Conservation (phyloP, 2,888 invertebrate species). For the Drosophila cognata region DNA sequence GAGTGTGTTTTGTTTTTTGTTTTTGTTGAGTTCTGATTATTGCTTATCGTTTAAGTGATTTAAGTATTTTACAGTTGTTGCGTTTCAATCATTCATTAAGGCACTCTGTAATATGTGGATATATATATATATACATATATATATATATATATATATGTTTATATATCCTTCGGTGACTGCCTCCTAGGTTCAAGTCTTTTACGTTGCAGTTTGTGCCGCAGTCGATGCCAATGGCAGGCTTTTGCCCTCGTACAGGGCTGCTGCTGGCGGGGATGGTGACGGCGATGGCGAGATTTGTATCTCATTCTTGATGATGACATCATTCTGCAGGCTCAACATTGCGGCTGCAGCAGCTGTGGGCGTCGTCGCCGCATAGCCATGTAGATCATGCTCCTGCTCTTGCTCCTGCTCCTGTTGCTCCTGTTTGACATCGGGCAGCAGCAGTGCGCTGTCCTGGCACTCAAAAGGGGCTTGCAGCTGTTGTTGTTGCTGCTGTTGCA, state of each 20-base stretch:
- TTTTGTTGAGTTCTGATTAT: constrained; percentile 29
- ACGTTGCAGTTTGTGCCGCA: constrained; percentile 75
- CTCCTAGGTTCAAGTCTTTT: constrained; percentile 60
- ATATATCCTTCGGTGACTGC: constrained; percentile 8
- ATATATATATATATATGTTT: not conserved
- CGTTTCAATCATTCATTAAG: constrained; percentile 36
- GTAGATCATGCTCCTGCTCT: constrained; percentile 24
- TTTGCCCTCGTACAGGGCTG: constrained; percentile 56
- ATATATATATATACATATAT: not conserved
- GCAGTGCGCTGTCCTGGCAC: constrained; percentile 47
- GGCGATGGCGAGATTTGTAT: constrained; percentile 83
- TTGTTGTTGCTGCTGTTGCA: constrained; percentile 45
- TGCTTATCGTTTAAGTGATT: constrained; percentile 39
- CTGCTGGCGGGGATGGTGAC: constrained; percentile 65
- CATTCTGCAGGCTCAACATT: constrained; percentile 79
- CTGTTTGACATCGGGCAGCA: constrained; percentile 66
- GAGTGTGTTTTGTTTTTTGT: constrained; percentile 5
- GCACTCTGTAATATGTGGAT: constrained; percentile 15
- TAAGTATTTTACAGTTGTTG: constrained; percentile 64
- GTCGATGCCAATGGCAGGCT: constrained; percentile 55
- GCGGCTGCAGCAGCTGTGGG: constrained; percentile 64
- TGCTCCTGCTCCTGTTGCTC: constrained; percentile 45
- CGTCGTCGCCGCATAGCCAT: constrained; percentile 32
- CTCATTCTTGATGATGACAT: constrained; percentile 82
- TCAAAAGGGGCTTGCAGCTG: constrained; percentile 53